Conservation (phyloP, 2,888 invertebrate genomes). For the Cheilosia vulpina region DNA sequence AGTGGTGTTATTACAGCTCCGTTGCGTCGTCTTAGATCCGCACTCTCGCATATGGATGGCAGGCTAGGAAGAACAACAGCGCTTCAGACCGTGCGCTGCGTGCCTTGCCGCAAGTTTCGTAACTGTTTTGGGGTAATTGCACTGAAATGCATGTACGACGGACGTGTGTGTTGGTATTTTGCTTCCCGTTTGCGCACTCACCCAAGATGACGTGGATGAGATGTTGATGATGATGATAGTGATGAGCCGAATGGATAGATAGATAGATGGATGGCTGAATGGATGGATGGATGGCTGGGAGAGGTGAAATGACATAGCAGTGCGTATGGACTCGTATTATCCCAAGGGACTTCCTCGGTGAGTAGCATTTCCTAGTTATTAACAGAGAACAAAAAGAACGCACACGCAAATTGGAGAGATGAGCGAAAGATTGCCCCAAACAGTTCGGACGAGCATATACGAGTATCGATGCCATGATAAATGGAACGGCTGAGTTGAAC, state of each 20-base stretch:
- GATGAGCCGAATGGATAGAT: conserved; percentile 68
- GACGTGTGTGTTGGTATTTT: conserved; percentile 27
- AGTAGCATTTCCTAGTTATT: conserved; percentile 72
- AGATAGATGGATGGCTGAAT: conserved; percentile 58
- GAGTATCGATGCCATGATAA: conserved; percentile 45
- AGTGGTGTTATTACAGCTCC: conserved; percentile 66
- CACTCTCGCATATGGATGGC: conserved; percentile 31
- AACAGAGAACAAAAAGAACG: conserved; percentile 35
- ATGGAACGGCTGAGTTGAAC: conserved; percentile 61
- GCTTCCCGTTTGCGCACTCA: conserved; percentile 29
- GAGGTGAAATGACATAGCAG: conserved; percentile 76
- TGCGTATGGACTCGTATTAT: conserved; percentile 56
- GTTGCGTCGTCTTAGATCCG: conserved; percentile 45
- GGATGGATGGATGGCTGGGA: conserved; percentile 58
- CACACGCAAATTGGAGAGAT: conserved; percentile 9
- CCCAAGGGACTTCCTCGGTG: conserved; percentile 64
- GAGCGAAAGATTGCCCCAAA: conserved; percentile 27
- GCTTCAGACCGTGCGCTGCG: conserved; percentile 56
- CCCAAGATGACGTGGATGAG: conserved; percentile 65
- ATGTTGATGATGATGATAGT: conserved; percentile 70
- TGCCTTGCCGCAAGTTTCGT: conserved; percentile 73
- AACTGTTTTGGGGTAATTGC: conserved; percentile 74
- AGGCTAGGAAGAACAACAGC: conserved; percentile 17
- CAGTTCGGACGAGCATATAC: conserved; percentile 26
- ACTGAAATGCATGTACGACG: conserved; percentile 65